Base-by-base conservation (phyloP, 2,888 invertebrate species). In the Petrophora chlorosata region DNA sequence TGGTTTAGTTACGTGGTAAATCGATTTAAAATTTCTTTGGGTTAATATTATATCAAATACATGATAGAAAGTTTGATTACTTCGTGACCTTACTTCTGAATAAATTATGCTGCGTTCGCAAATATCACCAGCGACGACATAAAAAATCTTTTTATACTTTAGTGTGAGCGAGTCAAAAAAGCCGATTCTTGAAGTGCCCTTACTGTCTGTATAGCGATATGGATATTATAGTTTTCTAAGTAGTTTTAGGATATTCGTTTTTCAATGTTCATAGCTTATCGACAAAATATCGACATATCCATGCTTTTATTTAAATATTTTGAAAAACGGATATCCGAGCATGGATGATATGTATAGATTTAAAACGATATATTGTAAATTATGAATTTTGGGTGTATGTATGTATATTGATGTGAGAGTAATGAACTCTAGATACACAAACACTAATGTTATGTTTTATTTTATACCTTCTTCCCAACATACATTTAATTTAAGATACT, bases 351-450 rank as follows among this genome's bases (percentile, higher is more conserved):
- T 16, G 33, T 5, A 23, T 48, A 41, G 17, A 28, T 41, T 16
- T 47, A 28, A 33, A 13, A 33, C 9, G 14, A 8, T 35, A 30
- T 42, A 48, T 36, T 42, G 32, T 42, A 48, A 22, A 48, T 42
- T 48, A 25, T 42, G 25, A 38, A 26, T 19, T 19, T 28, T 38
- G 39, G 45, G 32, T 33, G 41, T 35, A 23, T 35, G 17, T 39
- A 16, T 29, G 19, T 35, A 23, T 35, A 29, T 47, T 23, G 29
- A 34, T 48, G 35, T 3, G 22, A 23, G 29, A 40, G 28, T 15
- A 48, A 41, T 32, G 32, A 48, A 16, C 14, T 35, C 14, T 42
- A 33, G 32, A 48, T 41, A 35, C 17, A 44, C 34, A 36, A 14
- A 48, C 29, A 29, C 17, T 5, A 14, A 22, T 8, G 2, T 30